A percentile compares a stretch with the other conserved stretches of the same genome.
Evolutionary conservation across 2,888 invertebrate genomes (phyloP).

Genomic region (Polyommatus iphigenia): DNA sequence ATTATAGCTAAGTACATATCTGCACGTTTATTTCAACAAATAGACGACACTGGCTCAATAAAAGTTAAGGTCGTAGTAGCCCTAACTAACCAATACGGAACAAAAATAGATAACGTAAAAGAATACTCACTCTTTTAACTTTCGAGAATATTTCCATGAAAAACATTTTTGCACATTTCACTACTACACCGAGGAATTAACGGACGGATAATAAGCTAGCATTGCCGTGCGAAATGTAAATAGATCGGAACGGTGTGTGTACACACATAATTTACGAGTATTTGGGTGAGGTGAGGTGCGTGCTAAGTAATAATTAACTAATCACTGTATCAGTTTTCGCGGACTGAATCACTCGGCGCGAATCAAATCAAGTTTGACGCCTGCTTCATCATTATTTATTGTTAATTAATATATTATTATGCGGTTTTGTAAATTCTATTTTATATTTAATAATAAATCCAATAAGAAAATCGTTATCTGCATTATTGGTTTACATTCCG

Average conservation of each 20-base stretch:
- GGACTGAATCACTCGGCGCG: conserved; percentile 13
- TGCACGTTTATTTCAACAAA: no score
- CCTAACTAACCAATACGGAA: background rate
- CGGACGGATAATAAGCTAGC: background rate
- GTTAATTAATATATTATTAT: background rate
- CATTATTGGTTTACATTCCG: no score
- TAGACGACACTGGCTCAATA: background rate
- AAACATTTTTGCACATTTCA: conserved; percentile 21
- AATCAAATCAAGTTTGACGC: conserved; percentile 21
- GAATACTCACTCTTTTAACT: conserved; percentile 34
- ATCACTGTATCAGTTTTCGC: conserved; percentile 5
- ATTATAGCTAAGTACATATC: no score
- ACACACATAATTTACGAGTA: background rate
- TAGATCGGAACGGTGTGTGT: conserved; percentile 7
- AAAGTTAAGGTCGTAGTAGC: no score
- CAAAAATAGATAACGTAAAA: background rate
- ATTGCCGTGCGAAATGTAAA: conserved; percentile 7
- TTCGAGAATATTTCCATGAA: conserved; percentile 37
- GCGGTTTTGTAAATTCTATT: background rate
- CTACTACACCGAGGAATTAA: background rate
- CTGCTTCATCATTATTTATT: conserved; percentile 10
- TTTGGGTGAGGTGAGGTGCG: background rate
- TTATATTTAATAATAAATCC: background rate
- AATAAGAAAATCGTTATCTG: no score
- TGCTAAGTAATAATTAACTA: conserved; percentile 16